Evolutionary conservation across 2,797 vertebrate genomes (phyloP).

Genomic region (Microhierax caerulescens): DNA sequence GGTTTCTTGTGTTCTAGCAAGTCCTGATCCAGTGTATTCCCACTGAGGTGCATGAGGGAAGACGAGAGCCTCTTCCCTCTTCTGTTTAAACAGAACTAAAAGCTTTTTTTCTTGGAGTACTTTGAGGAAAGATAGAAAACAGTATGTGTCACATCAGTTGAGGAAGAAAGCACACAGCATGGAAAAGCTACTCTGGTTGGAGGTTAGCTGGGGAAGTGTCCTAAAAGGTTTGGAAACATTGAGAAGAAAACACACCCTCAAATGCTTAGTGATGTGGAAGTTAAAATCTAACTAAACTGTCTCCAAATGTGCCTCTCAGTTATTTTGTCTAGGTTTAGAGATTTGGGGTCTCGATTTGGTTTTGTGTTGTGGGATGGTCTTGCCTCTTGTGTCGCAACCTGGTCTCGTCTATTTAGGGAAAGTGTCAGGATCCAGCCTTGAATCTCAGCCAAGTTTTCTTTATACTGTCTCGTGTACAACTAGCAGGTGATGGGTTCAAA

Average conservation of each 20-base stretch:
- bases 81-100: neutral
- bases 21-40: neutral
- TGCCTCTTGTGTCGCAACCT: neutral
- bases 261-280: neutral
- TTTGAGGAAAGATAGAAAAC: neutral
- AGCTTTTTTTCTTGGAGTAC: neutral
- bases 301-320: neutral
- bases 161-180: fast-evolving
- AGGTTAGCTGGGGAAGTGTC: neutral
- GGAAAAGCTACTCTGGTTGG: neutral
- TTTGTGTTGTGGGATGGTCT: neutral
- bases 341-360: neutral
- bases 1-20: neutral
- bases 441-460: neutral
- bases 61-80: neutral
- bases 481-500: neutral
- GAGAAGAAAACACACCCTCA: neutral
- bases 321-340: neutral
- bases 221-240: neutral
- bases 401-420: neutral
- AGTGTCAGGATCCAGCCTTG: neutral
- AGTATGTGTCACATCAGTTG: neutral
- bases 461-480: fast-evolving
- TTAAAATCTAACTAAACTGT: neutral
- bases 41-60: neutral